phyloP scores from a whole-genome alignment of 1,140 invertebrate genomes.

The Pseudobourletiella spinata region DNA sequence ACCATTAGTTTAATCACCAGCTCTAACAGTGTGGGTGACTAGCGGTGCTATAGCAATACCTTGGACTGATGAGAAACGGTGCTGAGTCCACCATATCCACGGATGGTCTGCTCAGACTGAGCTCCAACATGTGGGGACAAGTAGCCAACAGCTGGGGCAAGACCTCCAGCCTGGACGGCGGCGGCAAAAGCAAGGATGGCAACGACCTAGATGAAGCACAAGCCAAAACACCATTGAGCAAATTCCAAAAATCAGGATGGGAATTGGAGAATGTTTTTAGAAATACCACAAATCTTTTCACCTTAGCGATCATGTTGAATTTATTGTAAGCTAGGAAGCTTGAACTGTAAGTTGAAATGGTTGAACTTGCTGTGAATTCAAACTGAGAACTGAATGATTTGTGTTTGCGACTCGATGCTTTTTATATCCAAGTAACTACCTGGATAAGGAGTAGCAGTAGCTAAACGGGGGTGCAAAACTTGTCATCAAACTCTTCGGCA shows the following conservation, averaged over 20 bases:
- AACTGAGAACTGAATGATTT: constrained; percentile 22
- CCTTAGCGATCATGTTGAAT: constrained; percentile 26
- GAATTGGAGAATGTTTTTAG: too few relatives aligned
- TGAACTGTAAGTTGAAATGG: not conserved
- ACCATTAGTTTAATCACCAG: not conserved
- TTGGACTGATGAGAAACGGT: constrained; percentile 31
- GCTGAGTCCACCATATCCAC: constrained; percentile 28
- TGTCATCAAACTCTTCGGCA: too few relatives aligned
- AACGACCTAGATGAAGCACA: constrained; percentile 1
- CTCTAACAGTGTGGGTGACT: too few relatives aligned
- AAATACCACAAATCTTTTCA: too few relatives aligned
- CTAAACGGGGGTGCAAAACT: too few relatives aligned
- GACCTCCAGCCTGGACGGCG: constrained; percentile 3
- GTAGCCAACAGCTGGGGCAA: not conserved
- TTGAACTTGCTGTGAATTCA: constrained; percentile 3
- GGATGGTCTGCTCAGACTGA: constrained; percentile 26
- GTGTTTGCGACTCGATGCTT: not conserved
- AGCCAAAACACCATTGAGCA: not conserved
- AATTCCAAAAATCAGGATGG: not conserved
- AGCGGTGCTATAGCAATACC: too few relatives aligned
- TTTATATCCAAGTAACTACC: too few relatives aligned
- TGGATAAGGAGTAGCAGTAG: too few relatives aligned
- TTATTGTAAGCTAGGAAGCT: constrained; percentile 3
- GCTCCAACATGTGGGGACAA: constrained; percentile 12
- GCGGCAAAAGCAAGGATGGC: constrained; percentile 5